Conservation (phyloP, 2,113 vertebrate genomes). For the Protomyctophum bolini region DNA sequence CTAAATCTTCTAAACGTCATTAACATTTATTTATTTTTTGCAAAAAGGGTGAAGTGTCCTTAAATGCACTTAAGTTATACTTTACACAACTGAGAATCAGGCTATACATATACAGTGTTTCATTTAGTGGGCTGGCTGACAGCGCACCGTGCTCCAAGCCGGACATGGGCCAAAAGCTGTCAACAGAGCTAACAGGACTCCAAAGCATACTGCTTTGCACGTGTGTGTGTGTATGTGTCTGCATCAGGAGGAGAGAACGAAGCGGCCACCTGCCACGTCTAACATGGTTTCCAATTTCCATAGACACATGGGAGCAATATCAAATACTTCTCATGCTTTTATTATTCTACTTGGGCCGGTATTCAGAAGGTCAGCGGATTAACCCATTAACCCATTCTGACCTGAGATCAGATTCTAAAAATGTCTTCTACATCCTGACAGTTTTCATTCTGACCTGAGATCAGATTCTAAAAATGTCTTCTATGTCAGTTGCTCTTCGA, state of each 20-base stretch:
- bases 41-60: too few species aligned
- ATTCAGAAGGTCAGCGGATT: too few species aligned
- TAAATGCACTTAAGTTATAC: too few species aligned
- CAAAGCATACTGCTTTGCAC: conserved; percentile 24
- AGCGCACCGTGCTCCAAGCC: conserved; percentile 9
- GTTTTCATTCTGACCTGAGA: too few species aligned
- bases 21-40: not conserved
- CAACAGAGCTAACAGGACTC: conserved; percentile 19
- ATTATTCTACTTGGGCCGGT: too few species aligned
- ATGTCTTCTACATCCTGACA: too few species aligned
- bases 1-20: not conserved
- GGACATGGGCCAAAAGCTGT: conserved; percentile 8
- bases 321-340: not conserved
- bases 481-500: too few species aligned
- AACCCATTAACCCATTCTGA: too few species aligned
- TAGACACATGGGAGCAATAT: conserved; percentile 51
- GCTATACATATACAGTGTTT: not conserved
- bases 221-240: conserved; percentile 3
- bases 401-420: too few species aligned
- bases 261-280: conserved; percentile 27
- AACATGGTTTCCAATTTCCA: conserved; percentile 67
- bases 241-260: conserved; percentile 17
- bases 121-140: not conserved
- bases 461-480: too few species aligned
- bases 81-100: not conserved